Conservation (phyloP, 2,797 vertebrate genomes). For the Varecia variegata region DNA sequence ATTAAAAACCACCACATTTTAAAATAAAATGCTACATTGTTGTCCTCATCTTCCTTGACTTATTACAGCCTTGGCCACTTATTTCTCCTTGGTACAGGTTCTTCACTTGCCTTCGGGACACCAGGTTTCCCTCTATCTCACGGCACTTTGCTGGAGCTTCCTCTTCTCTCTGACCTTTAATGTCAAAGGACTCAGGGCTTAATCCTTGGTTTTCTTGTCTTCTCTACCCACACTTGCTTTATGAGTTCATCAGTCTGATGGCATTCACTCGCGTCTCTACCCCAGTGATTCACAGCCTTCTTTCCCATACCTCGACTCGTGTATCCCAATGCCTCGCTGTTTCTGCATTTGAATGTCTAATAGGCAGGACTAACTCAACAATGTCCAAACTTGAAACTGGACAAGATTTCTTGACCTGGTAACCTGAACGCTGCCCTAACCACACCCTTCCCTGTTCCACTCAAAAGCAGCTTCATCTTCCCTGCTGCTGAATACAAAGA, state of each 20-base stretch:
- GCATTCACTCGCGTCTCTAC: not conserved
- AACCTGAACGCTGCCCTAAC: not conserved
- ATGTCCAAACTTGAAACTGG: not conserved
- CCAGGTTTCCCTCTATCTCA: too few species aligned
- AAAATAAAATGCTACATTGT: not conserved
- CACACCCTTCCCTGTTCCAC: not conserved
- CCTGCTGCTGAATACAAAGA: not conserved
- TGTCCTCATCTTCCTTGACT: not conserved
- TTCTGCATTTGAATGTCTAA: not conserved
- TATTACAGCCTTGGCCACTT: not conserved
- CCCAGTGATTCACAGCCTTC: not conserved
- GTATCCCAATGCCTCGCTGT: too few species aligned
- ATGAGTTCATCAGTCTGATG: accelerated
- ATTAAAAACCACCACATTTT: not conserved
- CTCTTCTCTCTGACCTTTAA: not conserved
- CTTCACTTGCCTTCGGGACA: not conserved
- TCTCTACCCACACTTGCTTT: not conserved
- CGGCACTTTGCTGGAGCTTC: not conserved
- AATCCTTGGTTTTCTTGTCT: not conserved
- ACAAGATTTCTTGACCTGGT: not conserved
- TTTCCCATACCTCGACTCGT: not conserved
- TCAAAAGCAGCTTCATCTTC: not conserved
- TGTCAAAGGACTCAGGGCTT: not conserved
- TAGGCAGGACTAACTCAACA: not conserved
- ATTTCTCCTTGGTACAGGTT: not conserved